phyloP scores from a whole-genome alignment of 2,888 invertebrate genomes.

The Chymomyza caudatula region DNA sequence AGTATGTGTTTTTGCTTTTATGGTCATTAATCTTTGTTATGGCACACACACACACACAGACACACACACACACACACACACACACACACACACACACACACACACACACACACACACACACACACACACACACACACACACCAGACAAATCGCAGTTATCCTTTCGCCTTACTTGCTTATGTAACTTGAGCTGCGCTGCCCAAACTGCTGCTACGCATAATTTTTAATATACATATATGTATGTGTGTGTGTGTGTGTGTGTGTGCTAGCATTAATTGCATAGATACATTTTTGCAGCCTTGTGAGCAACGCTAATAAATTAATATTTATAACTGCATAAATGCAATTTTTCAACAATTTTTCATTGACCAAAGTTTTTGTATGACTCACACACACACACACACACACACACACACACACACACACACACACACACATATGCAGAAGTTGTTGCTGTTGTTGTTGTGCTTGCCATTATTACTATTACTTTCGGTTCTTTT shows the following conservation, averaged over 20 bases:
- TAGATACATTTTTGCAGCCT: constrained; percentile 49
- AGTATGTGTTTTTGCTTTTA: constrained; percentile 27
- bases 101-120: constrained; percentile 12
- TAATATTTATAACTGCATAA: constrained; percentile 41
- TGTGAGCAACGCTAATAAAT: constrained; percentile 66
- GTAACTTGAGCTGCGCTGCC: constrained; percentile 62
- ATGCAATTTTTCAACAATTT: constrained; percentile 23
- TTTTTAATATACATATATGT: constrained; percentile 7
- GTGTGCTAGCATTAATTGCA: constrained; percentile 54
- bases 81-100: constrained; percentile 13
- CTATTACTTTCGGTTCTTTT: constrained; percentile 19
- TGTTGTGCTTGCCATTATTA: not conserved
- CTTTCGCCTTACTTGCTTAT: constrained; percentile 35
- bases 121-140: constrained; percentile 2
- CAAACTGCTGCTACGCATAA: constrained; percentile 39
- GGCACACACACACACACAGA: constrained; percentile 46
- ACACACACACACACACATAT: not conserved
- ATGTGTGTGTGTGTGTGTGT: constrained; percentile 14
- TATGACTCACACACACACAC: not conserved
- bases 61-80: not conserved
- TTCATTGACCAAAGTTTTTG: not conserved
- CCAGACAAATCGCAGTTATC: constrained; percentile 55
- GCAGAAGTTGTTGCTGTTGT: constrained; percentile 14
- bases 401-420: not conserved
- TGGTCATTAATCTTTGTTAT: constrained; percentile 75